Evolutionary conservation across 2,888 invertebrate genomes (phyloP), one percentile per base, ranked within the genome.

Genomic region (Hyles lineata): DNA sequence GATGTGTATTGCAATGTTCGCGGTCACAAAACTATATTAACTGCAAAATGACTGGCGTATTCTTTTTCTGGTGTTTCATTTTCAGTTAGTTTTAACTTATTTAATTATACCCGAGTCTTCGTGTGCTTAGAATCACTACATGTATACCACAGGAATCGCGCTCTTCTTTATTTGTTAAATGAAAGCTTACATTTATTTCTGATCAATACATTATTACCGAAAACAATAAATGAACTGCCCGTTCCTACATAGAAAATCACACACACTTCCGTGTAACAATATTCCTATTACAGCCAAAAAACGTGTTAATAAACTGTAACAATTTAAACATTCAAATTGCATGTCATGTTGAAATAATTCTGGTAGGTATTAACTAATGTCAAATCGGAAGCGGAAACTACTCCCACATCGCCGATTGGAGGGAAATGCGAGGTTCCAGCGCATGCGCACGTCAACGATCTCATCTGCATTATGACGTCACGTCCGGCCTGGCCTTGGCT

Each of bases 321-420:
- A 43, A 50, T 50, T 17, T 70, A 70, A 50, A 43, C 1, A 32
- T 52, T 59, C 29, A 25, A 69, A 23, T 69, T 35, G 25, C 19
- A 43, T 69, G 61, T 59, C 59, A 61, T 52, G 17, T 35, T 21
- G 35, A 59, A 21, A 70, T 55, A 55, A 55, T n/a, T 55, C 70
- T 29, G n/a, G 32, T 58, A 32, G 58, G 55, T 70, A 60, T 67
- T 23, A 67, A 23, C 43, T 43, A 62, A 63, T 43, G 50, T 67
- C 63, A 72, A 84, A 88, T 91, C 92, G 92, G 92, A 92, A 93
- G 81, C 93, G 93, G 94, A 94, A 92, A 87, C 92, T 90, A 90
- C 89, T 89, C 91, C 91, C 88, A 86, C 85, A 84, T 85, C 76
- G 75, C 73, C 76, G 79, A 83, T 81, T 77, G 82, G 80, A 79